phyloP scores from a whole-genome alignment of 1,140 invertebrate species.

The Xylocopa sonorina region DNA sequence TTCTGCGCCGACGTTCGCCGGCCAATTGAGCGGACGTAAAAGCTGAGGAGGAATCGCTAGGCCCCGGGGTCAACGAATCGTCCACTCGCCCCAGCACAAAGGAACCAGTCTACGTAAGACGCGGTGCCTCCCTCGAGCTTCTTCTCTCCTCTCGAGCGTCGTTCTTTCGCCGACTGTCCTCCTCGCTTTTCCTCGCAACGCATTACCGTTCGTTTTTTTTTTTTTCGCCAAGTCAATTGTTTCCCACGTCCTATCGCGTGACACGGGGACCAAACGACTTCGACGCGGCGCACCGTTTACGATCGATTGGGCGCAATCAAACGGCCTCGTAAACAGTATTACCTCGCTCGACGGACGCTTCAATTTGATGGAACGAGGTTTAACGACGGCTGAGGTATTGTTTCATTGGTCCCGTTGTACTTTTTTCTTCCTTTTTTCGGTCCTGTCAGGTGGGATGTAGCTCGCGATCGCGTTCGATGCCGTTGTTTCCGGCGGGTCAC shows the following conservation, averaged over 20 bases:
- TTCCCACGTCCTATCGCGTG: background rate
- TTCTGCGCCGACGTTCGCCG: constrained; percentile 30
- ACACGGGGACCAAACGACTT: background rate
- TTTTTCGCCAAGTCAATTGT: constrained; percentile 20
- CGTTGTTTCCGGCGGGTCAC: background rate
- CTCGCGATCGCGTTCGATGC: background rate
- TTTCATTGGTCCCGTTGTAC: background rate
- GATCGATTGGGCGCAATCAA: constrained; percentile 48
- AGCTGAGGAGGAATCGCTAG: constrained; percentile 40
- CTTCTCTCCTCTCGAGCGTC: background rate
- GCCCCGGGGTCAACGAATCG: constrained; percentile 44
- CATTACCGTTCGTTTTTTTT: background rate
- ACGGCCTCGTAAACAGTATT: constrained; percentile 36
- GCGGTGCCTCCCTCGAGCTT: background rate
- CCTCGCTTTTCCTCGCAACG: background rate
- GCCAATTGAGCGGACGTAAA: constrained; percentile 46
- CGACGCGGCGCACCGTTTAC: constrained; percentile 18
- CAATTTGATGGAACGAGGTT: constrained; percentile 30
- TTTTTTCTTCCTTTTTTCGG: background rate
- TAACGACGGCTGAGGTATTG: constrained; percentile 2
- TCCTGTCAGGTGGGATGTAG: accelerated
- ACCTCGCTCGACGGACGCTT: constrained; percentile 4
- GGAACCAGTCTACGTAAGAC: constrained; percentile 2
- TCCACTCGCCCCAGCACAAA: constrained; percentile 42
- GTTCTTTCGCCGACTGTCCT: background rate